Percentiles rank a stretch among this genome's conserved stretches.
These are phyloP conservation scores for Chlorops oryzae DNA, from an alignment of 1,140 invertebrate species.

Conservation along the genomic window DNA sequence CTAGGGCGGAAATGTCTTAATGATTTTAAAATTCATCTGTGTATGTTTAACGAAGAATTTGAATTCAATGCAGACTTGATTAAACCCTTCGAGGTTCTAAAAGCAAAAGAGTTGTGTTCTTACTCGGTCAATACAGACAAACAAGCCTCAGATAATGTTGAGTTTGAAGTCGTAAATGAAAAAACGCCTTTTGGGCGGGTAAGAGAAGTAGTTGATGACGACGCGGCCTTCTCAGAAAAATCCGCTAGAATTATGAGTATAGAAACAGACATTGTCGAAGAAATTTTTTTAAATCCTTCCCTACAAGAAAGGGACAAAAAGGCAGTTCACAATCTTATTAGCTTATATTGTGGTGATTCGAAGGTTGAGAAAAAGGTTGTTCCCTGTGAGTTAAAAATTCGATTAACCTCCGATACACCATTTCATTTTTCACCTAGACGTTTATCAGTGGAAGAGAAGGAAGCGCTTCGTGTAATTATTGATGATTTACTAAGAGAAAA, in stretches of 20 bases:
- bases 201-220: too few relatives aligned
- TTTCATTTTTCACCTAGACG: constrained; percentile 21
- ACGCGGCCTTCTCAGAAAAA: too few relatives aligned
- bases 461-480: constrained; percentile 21
- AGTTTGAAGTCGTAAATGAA: too few relatives aligned
- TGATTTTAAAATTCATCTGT: not conserved
- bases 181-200: too few relatives aligned
- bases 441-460: too few relatives aligned
- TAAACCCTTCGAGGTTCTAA: too few relatives aligned
- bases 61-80: too few relatives aligned
- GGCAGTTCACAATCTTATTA: too few relatives aligned
- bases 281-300: constrained; percentile 1
- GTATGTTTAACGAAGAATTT: not conserved
- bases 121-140: not conserved
- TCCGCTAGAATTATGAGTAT: not conserved
- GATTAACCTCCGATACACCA: constrained; percentile 10
- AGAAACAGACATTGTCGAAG: not conserved
- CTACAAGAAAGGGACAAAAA: not conserved
- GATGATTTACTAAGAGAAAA: constrained; percentile 19
- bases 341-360: too few relatives aligned
- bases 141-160: too few relatives aligned
- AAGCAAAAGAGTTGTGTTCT: not conserved
- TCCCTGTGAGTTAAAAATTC: constrained; percentile 10
- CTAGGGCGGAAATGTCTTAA: not conserved
- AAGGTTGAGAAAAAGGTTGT: not conserved